Conservation (phyloP, 2,888 invertebrate genomes). For the Copidosoma aretas region DNA sequence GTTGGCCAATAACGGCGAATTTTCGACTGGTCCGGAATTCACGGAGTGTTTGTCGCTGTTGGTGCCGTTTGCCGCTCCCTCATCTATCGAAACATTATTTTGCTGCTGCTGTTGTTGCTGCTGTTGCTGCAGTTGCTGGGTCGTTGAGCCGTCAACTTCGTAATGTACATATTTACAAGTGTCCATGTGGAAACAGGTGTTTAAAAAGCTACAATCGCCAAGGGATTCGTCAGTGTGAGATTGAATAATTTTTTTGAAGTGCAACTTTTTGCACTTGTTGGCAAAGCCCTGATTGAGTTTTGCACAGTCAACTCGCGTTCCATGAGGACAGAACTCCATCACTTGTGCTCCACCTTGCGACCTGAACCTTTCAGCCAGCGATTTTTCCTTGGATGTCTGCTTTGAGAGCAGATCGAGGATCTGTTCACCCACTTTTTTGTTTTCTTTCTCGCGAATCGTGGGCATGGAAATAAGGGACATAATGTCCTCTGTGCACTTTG, state of each 20-base stretch:
- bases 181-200: slow-evolving; percentile 99
- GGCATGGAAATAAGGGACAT: slow-evolving; percentile 89
- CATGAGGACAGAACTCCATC: slow-evolving; percentile 96
- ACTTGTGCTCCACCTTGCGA: slow-evolving; percentile 93
- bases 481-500: slow-evolving; percentile 60
- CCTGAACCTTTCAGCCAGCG: slow-evolving; percentile 92
- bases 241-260: slow-evolving; percentile 96
- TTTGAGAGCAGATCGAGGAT: slow-evolving; percentile 91
- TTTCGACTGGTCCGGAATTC: slow-evolving; percentile 12
- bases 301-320: slow-evolving; percentile 87
- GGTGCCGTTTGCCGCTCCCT: slow-evolving; percentile 49
- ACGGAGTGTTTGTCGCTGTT: slow-evolving; percentile 43
- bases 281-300: slow-evolving; percentile 60
- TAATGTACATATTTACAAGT: slow-evolving; percentile 99
- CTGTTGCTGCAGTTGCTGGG: slow-evolving; percentile 53
- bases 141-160: slow-evolving; percentile 83
- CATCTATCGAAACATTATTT: slow-evolving; percentile 43
- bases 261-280: slow-evolving; percentile 83
- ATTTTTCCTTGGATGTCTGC: slow-evolving; percentile 95
- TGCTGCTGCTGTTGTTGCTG: slow-evolving; percentile 48
- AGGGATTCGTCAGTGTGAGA: slow-evolving; percentile 92
- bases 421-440: slow-evolving; percentile 94
- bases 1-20: slow-evolving; percentile 22
- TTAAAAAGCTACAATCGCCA: slow-evolving; percentile 96
- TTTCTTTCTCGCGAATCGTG: slow-evolving; percentile 93